Evolutionary conservation across 23 tunicate species (phyloP).

Genomic region (Trididemnum nubilum): DNA sequence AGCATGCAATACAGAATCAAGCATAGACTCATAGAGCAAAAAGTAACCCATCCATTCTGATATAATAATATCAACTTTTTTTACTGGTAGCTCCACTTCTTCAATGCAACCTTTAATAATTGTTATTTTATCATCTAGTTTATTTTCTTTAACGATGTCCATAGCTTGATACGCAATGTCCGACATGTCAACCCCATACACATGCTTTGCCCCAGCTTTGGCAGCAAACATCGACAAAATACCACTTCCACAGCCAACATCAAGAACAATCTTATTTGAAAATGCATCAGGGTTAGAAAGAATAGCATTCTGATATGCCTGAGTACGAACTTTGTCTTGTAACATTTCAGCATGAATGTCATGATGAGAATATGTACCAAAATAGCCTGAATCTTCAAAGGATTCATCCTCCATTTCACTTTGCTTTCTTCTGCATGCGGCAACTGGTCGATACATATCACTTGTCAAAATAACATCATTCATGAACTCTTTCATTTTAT

Average conservation of each 20-base stretch:
- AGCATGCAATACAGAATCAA: conserved; percentile 88
- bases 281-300: conserved; percentile 59
- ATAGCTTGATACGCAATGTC: conserved; percentile 95
- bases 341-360: conserved; percentile 99
- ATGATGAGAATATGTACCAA: conserved; percentile 84
- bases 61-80: conserved; percentile 84
- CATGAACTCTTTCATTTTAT: conserved; percentile 84
- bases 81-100: conserved; percentile 64
- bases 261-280: conserved; percentile 78
- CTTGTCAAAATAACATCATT: conserved; percentile 70
- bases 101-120: conserved; percentile 79
- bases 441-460: conserved; percentile 77
- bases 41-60: conserved; percentile 99
- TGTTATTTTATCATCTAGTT: conserved; percentile 70
- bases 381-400: conserved; percentile 95
- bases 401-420: conserved; percentile 60
- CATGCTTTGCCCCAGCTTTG: conserved; percentile 92
- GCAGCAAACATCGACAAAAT: conserved; percentile 97
- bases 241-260: conserved; percentile 99
- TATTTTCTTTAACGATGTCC: conserved; percentile 85
- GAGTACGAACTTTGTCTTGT: conserved; percentile 83
- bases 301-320: conserved; percentile 82
- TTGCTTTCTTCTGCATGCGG: conserved; percentile 74
- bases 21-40: conserved; percentile 91
- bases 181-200: conserved; percentile 95